phyloP scores from a whole-genome alignment of 2,888 invertebrate genomes.

The Noctua janthe region DNA sequence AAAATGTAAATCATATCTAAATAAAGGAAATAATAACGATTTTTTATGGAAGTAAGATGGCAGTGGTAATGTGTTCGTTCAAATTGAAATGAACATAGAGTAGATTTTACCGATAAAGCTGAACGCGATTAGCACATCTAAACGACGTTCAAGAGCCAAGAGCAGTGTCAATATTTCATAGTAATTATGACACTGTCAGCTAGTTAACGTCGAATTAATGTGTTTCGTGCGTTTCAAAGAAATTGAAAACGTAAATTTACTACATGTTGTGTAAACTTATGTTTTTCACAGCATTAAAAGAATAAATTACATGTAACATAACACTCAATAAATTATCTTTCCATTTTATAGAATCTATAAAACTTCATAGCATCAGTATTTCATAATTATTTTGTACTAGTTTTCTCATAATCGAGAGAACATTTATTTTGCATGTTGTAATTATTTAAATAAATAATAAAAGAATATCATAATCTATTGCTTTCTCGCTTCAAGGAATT shows the following conservation, averaged over 20 bases:
- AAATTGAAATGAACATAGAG: not conserved
- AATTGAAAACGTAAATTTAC: not conserved
- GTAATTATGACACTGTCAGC: not conserved
- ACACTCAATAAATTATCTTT: not conserved
- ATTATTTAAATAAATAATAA: not conserved
- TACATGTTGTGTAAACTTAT: not conserved
- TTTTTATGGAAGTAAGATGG: not conserved
- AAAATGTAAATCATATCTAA: no score
- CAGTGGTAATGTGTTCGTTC: not conserved
- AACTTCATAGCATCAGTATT: constrained; percentile 14
- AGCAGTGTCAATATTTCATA: not conserved
- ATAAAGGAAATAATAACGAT: not conserved
- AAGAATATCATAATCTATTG: not conserved
- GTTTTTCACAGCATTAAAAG: not conserved
- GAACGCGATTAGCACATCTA: not conserved
- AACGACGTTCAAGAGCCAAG: not conserved
- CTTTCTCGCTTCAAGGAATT: not conserved
- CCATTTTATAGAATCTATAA: constrained; percentile 5
- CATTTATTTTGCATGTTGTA: constrained; percentile 2
- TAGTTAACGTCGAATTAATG: not conserved
- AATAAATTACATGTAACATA: not conserved
- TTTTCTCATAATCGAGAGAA: not conserved
- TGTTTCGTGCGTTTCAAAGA: not conserved
- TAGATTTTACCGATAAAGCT: not conserved
- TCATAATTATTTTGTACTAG: constrained; percentile 1